Conservation (phyloP, 2,797 vertebrate genomes). For the Cyclopterus lumpus region DNA sequence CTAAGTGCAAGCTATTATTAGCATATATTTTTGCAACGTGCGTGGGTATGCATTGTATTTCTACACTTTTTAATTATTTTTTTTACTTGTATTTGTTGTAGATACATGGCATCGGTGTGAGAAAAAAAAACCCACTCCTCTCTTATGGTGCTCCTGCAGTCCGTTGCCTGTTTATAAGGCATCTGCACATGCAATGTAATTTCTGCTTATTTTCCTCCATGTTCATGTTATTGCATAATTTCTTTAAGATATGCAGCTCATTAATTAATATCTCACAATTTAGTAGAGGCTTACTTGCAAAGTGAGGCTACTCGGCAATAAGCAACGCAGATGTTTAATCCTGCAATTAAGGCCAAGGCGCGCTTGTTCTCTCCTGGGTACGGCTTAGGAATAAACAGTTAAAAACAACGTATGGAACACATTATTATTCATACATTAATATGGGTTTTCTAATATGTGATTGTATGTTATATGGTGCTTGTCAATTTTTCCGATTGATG, state of each 20-base stretch:
- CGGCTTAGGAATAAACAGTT: conserved; percentile 50
- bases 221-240: conserved; percentile 49
- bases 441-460: not conserved
- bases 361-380: conserved; percentile 58
- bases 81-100: conserved; percentile 51
- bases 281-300: conserved; percentile 69
- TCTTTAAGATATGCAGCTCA: conserved; percentile 73
- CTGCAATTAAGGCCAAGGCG: conserved; percentile 72
- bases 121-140: conserved; percentile 40
- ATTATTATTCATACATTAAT: not conserved
- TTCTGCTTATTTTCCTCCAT: conserved; percentile 33
- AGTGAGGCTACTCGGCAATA: conserved; percentile 63
- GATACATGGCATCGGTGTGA: conserved; percentile 50
- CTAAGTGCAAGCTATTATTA: conserved; percentile 81
- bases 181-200: conserved; percentile 15
- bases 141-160: conserved; percentile 36
- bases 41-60: conserved; percentile 70
- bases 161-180: conserved; percentile 49
- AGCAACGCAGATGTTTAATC: conserved; percentile 79
- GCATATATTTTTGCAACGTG: conserved; percentile 71
- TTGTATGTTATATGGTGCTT: not conserved
- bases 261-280: conserved; percentile 76
- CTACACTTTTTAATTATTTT: conserved; percentile 58
- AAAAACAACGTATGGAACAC: conserved; percentile 11
- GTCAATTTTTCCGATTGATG: not conserved